These are phyloP conservation scores for Leptura quadrifasciata DNA, from an alignment of 2,888 invertebrate species.

Conservation along the genomic window DNA sequence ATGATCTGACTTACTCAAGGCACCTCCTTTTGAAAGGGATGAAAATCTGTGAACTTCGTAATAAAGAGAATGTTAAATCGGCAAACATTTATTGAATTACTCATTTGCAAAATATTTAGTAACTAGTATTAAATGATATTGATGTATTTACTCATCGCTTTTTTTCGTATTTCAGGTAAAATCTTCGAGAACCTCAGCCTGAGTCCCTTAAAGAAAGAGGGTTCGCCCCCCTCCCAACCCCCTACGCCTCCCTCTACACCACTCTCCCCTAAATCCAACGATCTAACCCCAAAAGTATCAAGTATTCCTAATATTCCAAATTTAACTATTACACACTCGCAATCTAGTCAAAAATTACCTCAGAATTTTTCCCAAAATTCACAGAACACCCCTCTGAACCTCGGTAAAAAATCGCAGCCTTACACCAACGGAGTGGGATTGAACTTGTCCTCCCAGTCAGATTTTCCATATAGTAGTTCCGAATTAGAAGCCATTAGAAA, in stretches of 20 bases:
- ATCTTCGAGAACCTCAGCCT: slow-evolving; percentile 73
- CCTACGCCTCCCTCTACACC: slow-evolving; percentile 76
- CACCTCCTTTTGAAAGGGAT: no score
- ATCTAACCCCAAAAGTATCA: slow-evolving; percentile 50
- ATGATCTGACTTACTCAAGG: no score
- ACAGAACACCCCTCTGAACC: slow-evolving; percentile 53
- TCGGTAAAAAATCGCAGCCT: slow-evolving; percentile 50
- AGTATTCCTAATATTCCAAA: slow-evolving; percentile 64
- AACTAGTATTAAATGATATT: neutral
- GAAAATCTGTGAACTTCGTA: no score
- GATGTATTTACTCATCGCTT: slow-evolving; percentile 25
- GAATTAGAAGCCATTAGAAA: slow-evolving; percentile 58
- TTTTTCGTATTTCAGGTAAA: slow-evolving; percentile 72
- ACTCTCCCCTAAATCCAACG: slow-evolving; percentile 70
- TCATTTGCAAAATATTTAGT: neutral
- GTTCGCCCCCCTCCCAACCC: slow-evolving; percentile 72
- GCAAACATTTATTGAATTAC: no score
- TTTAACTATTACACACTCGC: slow-evolving; percentile 64
- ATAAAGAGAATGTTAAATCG: no score
- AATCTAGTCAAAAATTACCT: slow-evolving; percentile 70
- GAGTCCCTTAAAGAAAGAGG: slow-evolving; percentile 66
- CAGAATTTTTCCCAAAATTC: slow-evolving; percentile 60
- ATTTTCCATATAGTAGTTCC: slow-evolving; percentile 55
- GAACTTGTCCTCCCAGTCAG: slow-evolving; percentile 49
- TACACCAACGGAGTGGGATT: slow-evolving; percentile 48